Evolutionary conservation across 1,140 invertebrate species (phyloP).

Genomic region (Acyrthosiphon pisum): DNA sequence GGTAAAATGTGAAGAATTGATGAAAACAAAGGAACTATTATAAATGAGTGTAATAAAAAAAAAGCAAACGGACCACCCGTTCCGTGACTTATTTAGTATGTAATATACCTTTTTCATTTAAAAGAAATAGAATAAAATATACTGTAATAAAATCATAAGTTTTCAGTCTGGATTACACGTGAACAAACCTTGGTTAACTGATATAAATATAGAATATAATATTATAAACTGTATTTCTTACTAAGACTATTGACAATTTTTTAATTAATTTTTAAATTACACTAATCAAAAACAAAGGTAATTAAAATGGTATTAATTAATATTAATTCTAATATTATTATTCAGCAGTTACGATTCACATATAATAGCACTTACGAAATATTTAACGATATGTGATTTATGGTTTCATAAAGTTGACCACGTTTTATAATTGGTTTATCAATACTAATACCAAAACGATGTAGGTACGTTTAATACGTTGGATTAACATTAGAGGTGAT

Average conservation of each 20-base stretch:
- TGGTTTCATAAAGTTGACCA: not conserved
- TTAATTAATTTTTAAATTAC: not conserved
- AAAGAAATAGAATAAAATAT: not conserved
- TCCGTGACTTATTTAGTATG: not conserved
- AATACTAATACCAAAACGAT: not conserved
- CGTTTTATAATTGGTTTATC: not conserved
- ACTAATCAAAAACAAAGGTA: not conserved
- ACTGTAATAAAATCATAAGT: not conserved
- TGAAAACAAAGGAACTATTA: not conserved
- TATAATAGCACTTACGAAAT: not conserved
- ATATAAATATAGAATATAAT: not conserved
- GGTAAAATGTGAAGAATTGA: not conserved
- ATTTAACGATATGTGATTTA: not conserved
- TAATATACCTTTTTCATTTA: not conserved
- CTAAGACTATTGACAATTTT: not conserved
- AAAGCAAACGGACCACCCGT: not conserved
- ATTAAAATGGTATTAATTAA: not conserved
- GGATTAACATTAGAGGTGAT: not conserved
- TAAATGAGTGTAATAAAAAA: not conserved
- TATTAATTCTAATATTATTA: not conserved
- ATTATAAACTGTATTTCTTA: not conserved
- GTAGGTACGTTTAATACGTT: not conserved
- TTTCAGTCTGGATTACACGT: not conserved
- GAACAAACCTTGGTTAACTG: not conserved
- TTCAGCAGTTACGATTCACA: not conserved